Base-by-base conservation (phyloP, 2,113 vertebrate genomes). In the Hirundichthys speculiger region DNA sequence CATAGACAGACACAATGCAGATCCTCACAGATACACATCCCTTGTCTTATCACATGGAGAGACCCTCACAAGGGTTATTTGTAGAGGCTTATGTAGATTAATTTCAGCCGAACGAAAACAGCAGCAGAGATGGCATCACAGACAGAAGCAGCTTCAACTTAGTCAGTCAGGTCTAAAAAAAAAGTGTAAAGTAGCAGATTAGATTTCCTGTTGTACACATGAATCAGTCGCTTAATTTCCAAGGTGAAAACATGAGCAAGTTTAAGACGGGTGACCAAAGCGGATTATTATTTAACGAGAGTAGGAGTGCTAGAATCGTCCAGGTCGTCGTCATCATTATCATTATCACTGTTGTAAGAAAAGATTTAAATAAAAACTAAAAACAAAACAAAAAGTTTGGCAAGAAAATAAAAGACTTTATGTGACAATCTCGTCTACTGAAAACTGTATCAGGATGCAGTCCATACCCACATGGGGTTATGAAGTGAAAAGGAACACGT, bases 161-260 rank as follows among this genome's bases (percentile, higher is more conserved):
- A 89, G 83, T 62, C 71, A 9, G 52, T 54, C 51, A 16, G 25
- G 20, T 13, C 12, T 81, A 50, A 60, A 66, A 81, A 30, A 49
- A 75, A 72, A 49, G 83, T 78, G 65, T 75, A 50, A 84, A 76
- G 62, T 71, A 41, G 45, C 61, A 18, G 78, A 80, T 87, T 77
- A 19, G 53, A 67, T 87, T 82, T 79, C 84, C 70, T 57, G 62
- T 54, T 15, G 53, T 79, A 69, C 67, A 65, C 70, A 50, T 25
- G 56, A 54, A 25, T 69, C 56, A 25, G 69, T 73, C 84, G 48
- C 24, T n/a, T 78, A 14, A 11, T 19, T 5, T 70, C 45, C 25
- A 0, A 67, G 63, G 70, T 74, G 65, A 79, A 57, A 69, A 79
- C 73, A 47, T 42, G 56, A 56, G 62, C 66, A 39, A 1, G 60